Percentiles rank a stretch among this genome's conserved stretches.
Evolutionary conservation across 2,113 vertebrate genomes (phyloP).

Genomic region (Erythrocercus mccallii): DNA sequence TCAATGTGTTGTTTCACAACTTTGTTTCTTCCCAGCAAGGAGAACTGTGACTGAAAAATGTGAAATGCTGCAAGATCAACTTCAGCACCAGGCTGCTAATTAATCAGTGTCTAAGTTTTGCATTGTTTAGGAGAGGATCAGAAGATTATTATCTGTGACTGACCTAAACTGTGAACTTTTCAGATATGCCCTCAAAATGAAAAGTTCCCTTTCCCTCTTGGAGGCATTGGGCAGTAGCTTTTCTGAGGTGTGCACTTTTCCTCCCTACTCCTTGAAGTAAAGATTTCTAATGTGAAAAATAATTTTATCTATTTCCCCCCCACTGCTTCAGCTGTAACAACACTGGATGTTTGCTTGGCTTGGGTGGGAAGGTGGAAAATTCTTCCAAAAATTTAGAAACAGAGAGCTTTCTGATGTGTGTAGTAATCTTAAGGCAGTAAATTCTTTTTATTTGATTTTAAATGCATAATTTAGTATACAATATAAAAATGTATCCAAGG

Average conservation of each 20-base stretch:
- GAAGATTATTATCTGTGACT: background rate
- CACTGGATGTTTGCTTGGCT: constrained; percentile 57
- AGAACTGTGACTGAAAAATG: background rate
- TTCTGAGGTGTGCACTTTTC: background rate
- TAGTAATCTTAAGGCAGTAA: constrained; percentile 51
- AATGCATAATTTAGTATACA: constrained; percentile 67
- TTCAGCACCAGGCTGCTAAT: background rate
- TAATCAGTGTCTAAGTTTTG: background rate
- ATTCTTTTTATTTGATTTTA: constrained; percentile 65
- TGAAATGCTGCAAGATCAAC: background rate
- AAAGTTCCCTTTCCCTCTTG: background rate
- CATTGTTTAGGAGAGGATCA: background rate
- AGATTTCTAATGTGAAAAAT: constrained; percentile 35
- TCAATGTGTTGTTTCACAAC: background rate
- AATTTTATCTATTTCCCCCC: background rate
- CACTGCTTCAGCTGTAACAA: constrained; percentile 47
- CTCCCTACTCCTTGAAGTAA: background rate
- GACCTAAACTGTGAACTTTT: background rate
- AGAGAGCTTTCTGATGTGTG: constrained; percentile 52
- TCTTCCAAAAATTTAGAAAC: constrained; percentile 54
- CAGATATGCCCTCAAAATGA: background rate
- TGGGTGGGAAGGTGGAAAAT: constrained; percentile 59
- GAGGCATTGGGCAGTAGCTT: background rate
- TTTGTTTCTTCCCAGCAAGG: background rate
- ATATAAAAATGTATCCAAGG: constrained; percentile 58